A percentile compares a stretch with the other conserved stretches of the same genome.
Evolutionary conservation across 2,888 invertebrate species (phyloP).

Genomic region (Phengaris arion): DNA sequence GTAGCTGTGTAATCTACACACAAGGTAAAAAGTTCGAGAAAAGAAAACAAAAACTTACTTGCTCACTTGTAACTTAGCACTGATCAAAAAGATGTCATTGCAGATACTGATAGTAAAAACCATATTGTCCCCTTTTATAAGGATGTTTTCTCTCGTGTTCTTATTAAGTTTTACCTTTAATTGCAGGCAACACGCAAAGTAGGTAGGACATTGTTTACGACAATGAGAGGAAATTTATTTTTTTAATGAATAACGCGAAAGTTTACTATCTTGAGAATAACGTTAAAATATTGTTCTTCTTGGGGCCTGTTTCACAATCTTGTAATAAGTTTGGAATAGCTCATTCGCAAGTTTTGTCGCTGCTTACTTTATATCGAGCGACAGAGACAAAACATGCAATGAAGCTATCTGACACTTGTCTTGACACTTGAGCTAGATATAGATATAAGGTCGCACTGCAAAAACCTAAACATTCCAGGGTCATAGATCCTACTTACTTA

Average conservation of each 20-base stretch:
- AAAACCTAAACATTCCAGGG: no score
- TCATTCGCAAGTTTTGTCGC: no score
- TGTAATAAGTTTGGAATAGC: no score
- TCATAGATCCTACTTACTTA: no score
- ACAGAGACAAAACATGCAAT: no score
- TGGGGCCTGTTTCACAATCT: no score
- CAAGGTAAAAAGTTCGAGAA: no score
- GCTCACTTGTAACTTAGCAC: not conserved
- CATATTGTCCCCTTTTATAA: conserved; percentile 11
- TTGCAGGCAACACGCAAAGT: not conserved
- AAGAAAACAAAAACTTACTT: not conserved
- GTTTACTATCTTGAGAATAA: not conserved
- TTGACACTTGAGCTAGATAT: no score
- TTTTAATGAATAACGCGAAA: not conserved
- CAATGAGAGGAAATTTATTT: not conserved
- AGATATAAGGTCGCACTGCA: no score
- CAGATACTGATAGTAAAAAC: not conserved
- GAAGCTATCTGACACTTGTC: no score
- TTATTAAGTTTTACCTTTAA: not conserved
- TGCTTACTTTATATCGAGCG: no score
- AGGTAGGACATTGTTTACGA: not conserved
- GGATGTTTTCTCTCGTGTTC: conserved; percentile 5
- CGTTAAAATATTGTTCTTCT: not conserved
- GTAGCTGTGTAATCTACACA: no score
- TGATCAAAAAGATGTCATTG: not conserved